phyloP scores from a whole-genome alignment of 2,113 vertebrate species.

The Dinomys branickii region DNA sequence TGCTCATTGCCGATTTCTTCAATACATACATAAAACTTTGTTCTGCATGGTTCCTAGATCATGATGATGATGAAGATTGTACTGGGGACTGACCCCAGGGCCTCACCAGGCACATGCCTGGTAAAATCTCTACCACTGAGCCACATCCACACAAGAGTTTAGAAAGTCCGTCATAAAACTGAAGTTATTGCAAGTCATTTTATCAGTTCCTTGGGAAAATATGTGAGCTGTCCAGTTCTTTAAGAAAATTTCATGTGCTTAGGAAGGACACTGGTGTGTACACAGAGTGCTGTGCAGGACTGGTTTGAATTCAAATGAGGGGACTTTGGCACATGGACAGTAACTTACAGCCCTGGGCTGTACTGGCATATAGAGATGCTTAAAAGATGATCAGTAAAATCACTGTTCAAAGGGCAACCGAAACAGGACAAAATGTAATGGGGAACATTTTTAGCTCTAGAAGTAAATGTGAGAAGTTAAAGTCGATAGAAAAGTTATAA shows the following conservation, averaged over 20 bases:
- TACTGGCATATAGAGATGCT: not conserved
- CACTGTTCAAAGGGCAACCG: not conserved
- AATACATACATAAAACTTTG: not conserved
- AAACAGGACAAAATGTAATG: accelerated
- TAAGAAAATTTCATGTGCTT: not conserved
- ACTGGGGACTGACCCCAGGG: not conserved
- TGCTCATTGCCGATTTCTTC: not conserved
- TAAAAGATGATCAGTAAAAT: not conserved
- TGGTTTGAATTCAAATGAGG: not conserved
- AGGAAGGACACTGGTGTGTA: no score
- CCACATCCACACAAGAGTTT: not conserved
- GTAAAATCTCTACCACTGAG: not conserved
- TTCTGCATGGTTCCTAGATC: not conserved
- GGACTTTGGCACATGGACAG: not conserved
- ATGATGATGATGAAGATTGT: not conserved
- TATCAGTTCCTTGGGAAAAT: not conserved
- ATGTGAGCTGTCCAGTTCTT: not conserved
- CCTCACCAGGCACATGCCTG: not conserved
- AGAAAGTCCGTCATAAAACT: not conserved
- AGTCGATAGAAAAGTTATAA: not conserved
- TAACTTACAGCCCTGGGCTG: not conserved
- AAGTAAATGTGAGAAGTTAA: not conserved
- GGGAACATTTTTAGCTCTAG: not conserved
- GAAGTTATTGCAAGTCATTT: not conserved
- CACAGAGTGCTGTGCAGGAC: no score